Base-by-base conservation (phyloP, 2,888 invertebrate genomes). In the Sarcophaga carnaria region DNA sequence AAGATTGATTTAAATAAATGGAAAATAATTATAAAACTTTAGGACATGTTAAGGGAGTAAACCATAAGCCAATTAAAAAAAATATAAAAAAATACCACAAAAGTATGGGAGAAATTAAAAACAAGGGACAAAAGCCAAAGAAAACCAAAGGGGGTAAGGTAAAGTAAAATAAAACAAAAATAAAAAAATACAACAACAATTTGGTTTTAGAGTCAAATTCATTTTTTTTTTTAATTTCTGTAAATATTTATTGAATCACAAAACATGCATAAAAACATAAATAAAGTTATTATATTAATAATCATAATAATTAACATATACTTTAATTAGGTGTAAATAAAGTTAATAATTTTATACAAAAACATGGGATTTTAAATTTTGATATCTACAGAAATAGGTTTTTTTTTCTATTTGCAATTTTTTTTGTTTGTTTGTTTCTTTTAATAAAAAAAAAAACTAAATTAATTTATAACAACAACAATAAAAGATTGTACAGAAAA, bases 181-280 rank as follows among this genome's bases (percentile, higher is more conserved):
- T 54, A 83, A 47, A 27, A 66, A 83, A 84, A 85, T 80, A 80
- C 70, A 84, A 64, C 79, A 63, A 74, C 74, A 76, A 27, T 71
- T 84, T 71, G 27, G 22, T 75, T 83, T 54, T 69, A 47, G 20
- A 27, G 60, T 45, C 27, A 72, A n/a, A 59, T 71, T 37, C 0
- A 2, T 54, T 54, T 54, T 54, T 49, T 49, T 54, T 54, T 64
- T 47, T 22, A 17, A 75, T 54, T 25, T 49, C 49, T 54, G 17
- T 74, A 66, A 71, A 66, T 66, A 20, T 85, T 85, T 80, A 85
- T 80, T 85, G 54, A 80, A 67, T 62, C n/a, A 78, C 67, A 62
- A 37, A 66, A 71, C 84, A 85, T 85, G 84, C 84, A 85, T 54
- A 75, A 67, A 11, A 64, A 62, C 60, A 37, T 45, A 69, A n/a